Conservation (phyloP, 1,140 invertebrate species). For the Pantala flavescens region DNA sequence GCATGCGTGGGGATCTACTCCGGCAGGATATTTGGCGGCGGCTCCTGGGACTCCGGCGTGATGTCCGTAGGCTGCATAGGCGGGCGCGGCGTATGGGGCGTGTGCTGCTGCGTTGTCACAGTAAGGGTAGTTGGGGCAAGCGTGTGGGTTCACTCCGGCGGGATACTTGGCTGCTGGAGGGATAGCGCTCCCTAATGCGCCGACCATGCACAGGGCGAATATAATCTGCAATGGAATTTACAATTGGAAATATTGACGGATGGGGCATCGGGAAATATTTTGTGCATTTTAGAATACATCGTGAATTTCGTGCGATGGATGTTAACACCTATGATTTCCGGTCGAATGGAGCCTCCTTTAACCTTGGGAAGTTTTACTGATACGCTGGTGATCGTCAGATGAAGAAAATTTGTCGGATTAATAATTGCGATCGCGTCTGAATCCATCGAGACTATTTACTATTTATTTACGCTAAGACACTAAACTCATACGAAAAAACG, state of each 20-base stretch:
- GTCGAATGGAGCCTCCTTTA: too few relatives aligned
- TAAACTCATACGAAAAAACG: too few relatives aligned
- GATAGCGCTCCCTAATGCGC: constrained; percentile 28
- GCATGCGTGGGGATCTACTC: constrained; percentile 40
- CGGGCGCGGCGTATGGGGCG: constrained; percentile 23
- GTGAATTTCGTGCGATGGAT: too few relatives aligned
- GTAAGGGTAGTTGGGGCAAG: constrained; percentile 24
- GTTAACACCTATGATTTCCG: too few relatives aligned
- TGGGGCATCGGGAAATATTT: constrained; percentile 49
- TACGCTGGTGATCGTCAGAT: too few relatives aligned
- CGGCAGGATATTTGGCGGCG: constrained; percentile 37
- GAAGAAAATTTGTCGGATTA: too few relatives aligned
- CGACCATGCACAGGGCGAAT: neutral
- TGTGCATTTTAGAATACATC: too few relatives aligned
- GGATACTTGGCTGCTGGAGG: constrained; percentile 27
- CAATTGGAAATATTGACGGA: constrained; percentile 36
- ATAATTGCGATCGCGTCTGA: too few relatives aligned
- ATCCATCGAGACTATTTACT: too few relatives aligned
- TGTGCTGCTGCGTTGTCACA: constrained; percentile 19
- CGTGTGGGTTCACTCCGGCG: constrained; percentile 20
- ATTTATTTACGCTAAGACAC: too few relatives aligned
- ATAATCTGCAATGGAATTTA: neutral
- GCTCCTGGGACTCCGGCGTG: constrained; percentile 26
- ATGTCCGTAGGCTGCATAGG: constrained; percentile 14
- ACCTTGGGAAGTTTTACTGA: too few relatives aligned